Base-by-base conservation (phyloP, 2,888 invertebrate genomes). In the Chrysodeixis includens region DNA sequence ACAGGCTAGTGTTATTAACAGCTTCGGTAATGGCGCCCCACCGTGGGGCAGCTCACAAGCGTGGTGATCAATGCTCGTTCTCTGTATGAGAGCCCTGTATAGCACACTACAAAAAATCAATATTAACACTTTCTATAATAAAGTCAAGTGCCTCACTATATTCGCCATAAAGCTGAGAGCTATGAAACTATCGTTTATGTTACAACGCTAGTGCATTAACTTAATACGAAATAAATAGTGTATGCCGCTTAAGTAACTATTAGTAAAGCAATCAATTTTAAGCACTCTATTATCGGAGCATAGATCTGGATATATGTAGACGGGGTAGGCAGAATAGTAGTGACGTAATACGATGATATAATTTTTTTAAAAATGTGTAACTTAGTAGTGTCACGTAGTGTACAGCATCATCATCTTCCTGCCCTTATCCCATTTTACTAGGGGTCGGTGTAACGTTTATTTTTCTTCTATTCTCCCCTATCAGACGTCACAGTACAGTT, bases 121-220 rank as follows among this genome's bases (percentile, higher is more conserved):
- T 49, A 49, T 18, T 9, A 16, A 60, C 32, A 40, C 40, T 20
- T 69, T 40, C 35, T 16, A 59, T 58, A 58, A 69, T 56, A 51
- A 0, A 56, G 56, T 44, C 46, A 49, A 51, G 55, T 14, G 16
- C 18, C 8, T 18, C 46, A 16, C 8, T 20, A 9, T 18, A 18
- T 20, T 10, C 8, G 12, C 30, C 35, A 16, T 54, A 57, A 46
- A 46, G 71, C 54, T 72, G 54, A 72, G 44, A 54, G 75, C 32
- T 59, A 49, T 12, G 30, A 46, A 46, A 46, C 12, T 16, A 1
- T 30, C 6, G 49, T 51, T 60, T 16, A 46, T 10, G 7, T 5
- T 30, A 71, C 76, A 76, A 12, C 76, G 56, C 30, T 76, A 62
- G 4, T 66, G 58, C 72, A 73, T 73, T 73, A 76, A 30, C 8